Evolutionary conservation across 2,797 vertebrate species (phyloP).

Genomic region (Muscicapa comitata): DNA sequence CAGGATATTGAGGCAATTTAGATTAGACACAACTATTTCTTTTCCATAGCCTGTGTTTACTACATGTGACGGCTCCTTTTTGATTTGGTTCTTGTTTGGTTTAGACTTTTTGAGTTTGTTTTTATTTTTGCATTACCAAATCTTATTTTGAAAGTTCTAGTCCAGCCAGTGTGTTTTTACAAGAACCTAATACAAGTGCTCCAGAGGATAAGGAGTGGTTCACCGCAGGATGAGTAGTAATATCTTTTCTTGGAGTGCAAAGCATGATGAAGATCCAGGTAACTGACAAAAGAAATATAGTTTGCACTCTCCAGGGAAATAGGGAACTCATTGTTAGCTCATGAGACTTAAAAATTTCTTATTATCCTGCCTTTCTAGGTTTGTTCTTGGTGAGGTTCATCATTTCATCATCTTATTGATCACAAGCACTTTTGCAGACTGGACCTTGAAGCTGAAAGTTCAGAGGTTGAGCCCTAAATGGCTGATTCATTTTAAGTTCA

Average conservation of each 20-base stretch:
- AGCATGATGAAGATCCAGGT: background rate
- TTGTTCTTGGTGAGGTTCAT: background rate
- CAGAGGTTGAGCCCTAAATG: background rate
- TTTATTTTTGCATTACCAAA: background rate
- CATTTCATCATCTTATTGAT: background rate
- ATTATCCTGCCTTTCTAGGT: background rate
- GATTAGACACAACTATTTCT: background rate
- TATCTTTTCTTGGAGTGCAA: background rate
- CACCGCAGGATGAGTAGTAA: background rate
- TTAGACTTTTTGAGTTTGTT: background rate
- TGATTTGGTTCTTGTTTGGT: background rate
- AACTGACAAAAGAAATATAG: slow-evolving; percentile 51
- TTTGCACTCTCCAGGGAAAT: background rate
- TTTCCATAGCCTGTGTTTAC: background rate
- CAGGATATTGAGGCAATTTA: background rate
- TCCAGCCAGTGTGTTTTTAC: background rate
- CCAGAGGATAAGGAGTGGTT: background rate
- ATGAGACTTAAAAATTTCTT: background rate
- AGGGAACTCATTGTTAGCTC: background rate
- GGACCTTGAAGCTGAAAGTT: background rate
- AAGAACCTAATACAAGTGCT: background rate
- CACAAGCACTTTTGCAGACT: background rate
- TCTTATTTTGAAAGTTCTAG: background rate
- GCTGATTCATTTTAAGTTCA: background rate
- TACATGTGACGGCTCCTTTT: background rate